A percentile compares a stretch with the other conserved stretches of the same genome.
These are phyloP conservation scores for Calonectris borealis DNA, from an alignment of 2,113 vertebrate species.

Conservation along the genomic window DNA sequence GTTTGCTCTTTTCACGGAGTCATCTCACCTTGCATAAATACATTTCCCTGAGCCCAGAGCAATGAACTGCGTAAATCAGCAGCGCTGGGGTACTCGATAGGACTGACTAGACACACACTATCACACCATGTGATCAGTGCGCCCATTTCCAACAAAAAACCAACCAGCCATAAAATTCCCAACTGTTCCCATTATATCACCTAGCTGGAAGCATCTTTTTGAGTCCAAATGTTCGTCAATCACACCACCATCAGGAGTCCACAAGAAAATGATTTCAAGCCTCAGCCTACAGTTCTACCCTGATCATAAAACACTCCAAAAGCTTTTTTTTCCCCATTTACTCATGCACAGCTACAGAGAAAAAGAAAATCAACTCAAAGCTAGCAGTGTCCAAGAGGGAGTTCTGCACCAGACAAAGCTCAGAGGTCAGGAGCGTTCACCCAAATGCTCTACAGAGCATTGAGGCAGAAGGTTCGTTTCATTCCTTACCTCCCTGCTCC, in stretches of 20 bases:
- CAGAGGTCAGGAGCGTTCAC: not conserved
- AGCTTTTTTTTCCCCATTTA: not conserved
- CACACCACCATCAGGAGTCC: not conserved
- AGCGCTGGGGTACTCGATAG: accelerated
- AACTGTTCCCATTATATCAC: conserved; percentile 27
- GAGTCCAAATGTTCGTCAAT: conserved; percentile 18
- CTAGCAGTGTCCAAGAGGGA: not conserved
- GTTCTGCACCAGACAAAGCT: not conserved
- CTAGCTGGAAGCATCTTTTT: conserved; percentile 7
- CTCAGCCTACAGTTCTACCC: not conserved
- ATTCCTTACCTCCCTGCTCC: not conserved
- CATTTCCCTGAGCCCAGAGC: not conserved
- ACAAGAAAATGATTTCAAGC: not conserved
- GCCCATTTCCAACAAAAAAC: not conserved
- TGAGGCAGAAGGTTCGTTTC: not conserved
- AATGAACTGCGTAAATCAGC: not conserved
- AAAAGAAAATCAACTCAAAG: not conserved
- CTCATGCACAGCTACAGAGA: conserved; percentile 19
- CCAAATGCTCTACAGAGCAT: not conserved
- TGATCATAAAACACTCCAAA: not conserved
- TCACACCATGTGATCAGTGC: not conserved
- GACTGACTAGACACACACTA: not conserved
- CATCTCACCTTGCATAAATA: not conserved
- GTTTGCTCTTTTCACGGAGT: not conserved
- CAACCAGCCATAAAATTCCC: conserved; percentile 15